Evolutionary conservation across 2,113 vertebrate genomes (phyloP), one percentile per base, ranked within the genome.

Genomic region (Etheostoma cragini): DNA sequence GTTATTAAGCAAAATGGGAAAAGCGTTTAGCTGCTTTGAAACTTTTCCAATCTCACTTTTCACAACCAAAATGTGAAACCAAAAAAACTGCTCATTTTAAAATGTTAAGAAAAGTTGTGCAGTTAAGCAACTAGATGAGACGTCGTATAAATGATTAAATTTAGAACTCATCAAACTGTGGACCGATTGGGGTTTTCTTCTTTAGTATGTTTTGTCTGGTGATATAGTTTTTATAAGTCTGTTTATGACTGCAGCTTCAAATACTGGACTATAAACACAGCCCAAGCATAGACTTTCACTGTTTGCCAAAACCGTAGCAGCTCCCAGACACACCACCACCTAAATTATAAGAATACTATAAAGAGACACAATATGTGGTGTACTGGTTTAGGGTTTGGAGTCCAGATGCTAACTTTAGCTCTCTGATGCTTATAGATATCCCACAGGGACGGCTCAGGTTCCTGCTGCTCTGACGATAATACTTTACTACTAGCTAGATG

Each of bases 361-460:
- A 83, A 85, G 81, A 86, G 86, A 87, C 73, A 92, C 90, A 93
- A 92, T 90, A 73, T 91, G 91, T 57, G 93, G 91, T 89, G 14
- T 76, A 70, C 82, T 84, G 83, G 85, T 61, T 84, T 75, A 80
- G 61, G 87, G 77, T 84, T 84, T 78, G 74, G 86, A 85, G 63
- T 65, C 57, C 38, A 80, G 74, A 76, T 46, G 26, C 80, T 87
- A 93, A 92, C 87, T 93, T 92, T 76, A 82, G 73, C 60, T 88
- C 69, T 53, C 22, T 69, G 71, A 84, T 84, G 63, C 82, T 86
- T 75, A 47, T 63, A 77, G 77, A 86, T 87, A 77, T 92, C 91
- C 89, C 87, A 66, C 78, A 80, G 66, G 70, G 66, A 72, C 50
- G 62, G 66, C 46, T 56, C 26, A 26, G 19, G 70, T 80, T 88